Base-by-base conservation (phyloP, 2,113 vertebrate genomes). In the Kobus ellipsiprymnus region DNA sequence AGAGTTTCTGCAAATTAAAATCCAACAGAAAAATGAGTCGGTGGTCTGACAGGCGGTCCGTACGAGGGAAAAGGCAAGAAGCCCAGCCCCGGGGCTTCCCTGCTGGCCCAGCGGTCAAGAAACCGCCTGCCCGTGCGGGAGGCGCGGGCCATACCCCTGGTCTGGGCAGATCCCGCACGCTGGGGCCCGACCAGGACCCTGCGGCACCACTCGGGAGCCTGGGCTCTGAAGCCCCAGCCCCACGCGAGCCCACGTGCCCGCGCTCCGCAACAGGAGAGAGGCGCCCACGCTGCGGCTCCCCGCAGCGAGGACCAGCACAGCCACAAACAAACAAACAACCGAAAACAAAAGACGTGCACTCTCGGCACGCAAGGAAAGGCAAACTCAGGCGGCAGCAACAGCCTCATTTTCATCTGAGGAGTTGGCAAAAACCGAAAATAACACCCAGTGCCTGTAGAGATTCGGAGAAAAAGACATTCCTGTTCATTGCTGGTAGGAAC, bases 311-410 rank as follows among this genome's bases (percentile, higher is more conserved):
- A 7, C 71, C 36, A 25, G 36, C 36, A 74, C 71, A 25, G 71
- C 71, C 36, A 7, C 0, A 23, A 3, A 1, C 36, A 25, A 78
- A n/a, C 25, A 2, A 11, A 36, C 0, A 40, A 40, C 40, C 3
- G 16, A 48, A 8, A 4, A 93, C 1, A 54, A 48, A 74, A 74
- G 60, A n/a, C n/a, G 17, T 15, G 15, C 46, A 48, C 13, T 14
- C 17, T 55, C 7, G 2, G 11, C 33, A 25, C 5, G n/a, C 21
- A 44, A 16, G n/a, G 21, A 74, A 46, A 54, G 6, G 33, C 27
- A 59, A 50, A 46, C 48, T 71, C 81, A 30, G 59, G 19, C 27
- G 29, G 50, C 25, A 81, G 29, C 10, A 4, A 13, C 36, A 17
- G 15, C 36, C 33, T 10, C 21, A 10, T 5, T 44, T 30, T 74